Conservation (phyloP, 2,113 vertebrate species). For the Dryoscopus gambensis region DNA sequence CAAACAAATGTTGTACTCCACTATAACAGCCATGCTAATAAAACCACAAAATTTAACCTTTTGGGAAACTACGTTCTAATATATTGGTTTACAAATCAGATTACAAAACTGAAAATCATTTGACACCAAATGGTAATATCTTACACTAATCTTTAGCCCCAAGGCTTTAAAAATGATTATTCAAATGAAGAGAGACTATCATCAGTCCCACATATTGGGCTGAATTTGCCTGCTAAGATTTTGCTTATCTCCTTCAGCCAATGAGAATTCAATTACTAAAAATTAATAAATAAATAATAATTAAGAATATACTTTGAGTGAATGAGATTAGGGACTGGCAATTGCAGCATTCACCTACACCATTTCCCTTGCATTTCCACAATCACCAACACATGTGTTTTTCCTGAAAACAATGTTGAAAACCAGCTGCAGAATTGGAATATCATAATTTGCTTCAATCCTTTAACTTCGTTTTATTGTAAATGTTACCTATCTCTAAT, state of each 20-base stretch:
- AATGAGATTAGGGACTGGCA: background rate
- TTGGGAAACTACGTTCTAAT: background rate
- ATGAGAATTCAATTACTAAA: background rate
- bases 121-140: background rate
- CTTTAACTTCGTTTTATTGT: background rate
- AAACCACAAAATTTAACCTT: background rate
- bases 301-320: background rate
- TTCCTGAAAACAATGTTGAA: background rate
- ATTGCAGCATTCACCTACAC: background rate
- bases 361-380: background rate
- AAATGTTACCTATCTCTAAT: background rate
- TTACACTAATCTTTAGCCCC: background rate
- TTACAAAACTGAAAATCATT: background rate
- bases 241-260: background rate
- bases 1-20: background rate
- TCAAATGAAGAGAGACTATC: background rate
- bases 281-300: background rate
- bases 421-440: background rate
- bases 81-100: background rate
- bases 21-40: background rate
- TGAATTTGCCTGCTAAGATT: background rate
- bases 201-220: background rate
- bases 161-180: background rate
- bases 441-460: background rate
- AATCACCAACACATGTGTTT: background rate